Conservation (phyloP, 2,888 invertebrate species). For the Dioctria rufipes region DNA sequence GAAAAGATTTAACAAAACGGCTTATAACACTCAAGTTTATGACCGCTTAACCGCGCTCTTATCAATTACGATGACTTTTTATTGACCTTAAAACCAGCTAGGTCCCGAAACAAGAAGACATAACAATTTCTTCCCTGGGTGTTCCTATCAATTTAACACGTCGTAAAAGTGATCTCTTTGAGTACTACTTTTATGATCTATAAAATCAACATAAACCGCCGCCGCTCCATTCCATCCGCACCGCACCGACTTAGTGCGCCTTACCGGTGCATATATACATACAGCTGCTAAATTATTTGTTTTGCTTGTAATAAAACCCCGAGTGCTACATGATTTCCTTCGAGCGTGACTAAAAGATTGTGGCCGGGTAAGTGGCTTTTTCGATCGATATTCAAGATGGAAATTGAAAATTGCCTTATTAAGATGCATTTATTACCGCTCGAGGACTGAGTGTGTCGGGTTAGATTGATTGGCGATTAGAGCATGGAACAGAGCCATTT, state of each 20-base stretch:
- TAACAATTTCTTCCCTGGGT: slow-evolving; percentile 49
- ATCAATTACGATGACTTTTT: slow-evolving; percentile 52
- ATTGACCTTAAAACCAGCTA: slow-evolving; percentile 44
- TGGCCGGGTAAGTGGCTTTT: slow-evolving; percentile 31
- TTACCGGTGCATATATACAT: slow-evolving; percentile 34
- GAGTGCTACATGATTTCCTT: slow-evolving; percentile 44
- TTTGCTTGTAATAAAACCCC: slow-evolving; percentile 40
- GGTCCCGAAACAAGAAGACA: slow-evolving; percentile 41
- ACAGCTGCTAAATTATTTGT: slow-evolving; percentile 37
- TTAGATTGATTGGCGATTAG: slow-evolving; percentile 34
- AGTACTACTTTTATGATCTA: slow-evolving; percentile 58
- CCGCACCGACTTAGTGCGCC: slow-evolving; percentile 40
- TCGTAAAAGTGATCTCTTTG: slow-evolving; percentile 59
- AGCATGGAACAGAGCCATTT: not conserved
- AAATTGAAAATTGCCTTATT: slow-evolving; percentile 48
- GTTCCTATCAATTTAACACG: slow-evolving; percentile 60
- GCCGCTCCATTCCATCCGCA: slow-evolving; percentile 56
- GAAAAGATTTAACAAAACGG: slow-evolving; percentile 20
- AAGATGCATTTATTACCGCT: slow-evolving; percentile 36
- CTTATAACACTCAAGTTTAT: slow-evolving; percentile 40
- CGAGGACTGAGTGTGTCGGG: not conserved
- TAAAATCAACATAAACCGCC: slow-evolving; percentile 60
- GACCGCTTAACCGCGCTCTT: slow-evolving; percentile 38
- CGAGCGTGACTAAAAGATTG: slow-evolving; percentile 41
- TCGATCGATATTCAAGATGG: slow-evolving; percentile 26